phyloP scores from a whole-genome alignment of 2,888 invertebrate species.

The Horisme vitalbata region DNA sequence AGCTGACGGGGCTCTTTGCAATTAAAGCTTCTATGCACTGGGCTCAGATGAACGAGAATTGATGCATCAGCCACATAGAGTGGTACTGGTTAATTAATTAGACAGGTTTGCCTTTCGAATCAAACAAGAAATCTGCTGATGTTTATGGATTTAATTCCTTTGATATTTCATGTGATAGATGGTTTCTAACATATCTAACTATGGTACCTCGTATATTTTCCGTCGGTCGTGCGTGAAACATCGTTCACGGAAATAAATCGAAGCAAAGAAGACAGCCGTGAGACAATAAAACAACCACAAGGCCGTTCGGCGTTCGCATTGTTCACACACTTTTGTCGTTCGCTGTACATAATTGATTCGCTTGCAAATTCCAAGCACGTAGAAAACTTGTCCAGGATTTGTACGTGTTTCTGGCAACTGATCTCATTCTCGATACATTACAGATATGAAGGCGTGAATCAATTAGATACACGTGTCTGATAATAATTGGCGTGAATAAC shows the following conservation, averaged over 20 bases:
- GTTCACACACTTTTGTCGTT: slow-evolving; percentile 25
- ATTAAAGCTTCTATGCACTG: slow-evolving; percentile 66
- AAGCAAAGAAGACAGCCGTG: slow-evolving; percentile 20
- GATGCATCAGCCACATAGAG: slow-evolving; percentile 48
- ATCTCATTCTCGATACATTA: slow-evolving; percentile 53
- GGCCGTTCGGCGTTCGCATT: slow-evolving; percentile 15
- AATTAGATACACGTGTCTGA: slow-evolving; percentile 34
- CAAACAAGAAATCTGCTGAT: slow-evolving; percentile 6
- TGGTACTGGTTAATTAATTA: slow-evolving; percentile 46
- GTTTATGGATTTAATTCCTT: neutral
- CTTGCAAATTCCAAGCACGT: slow-evolving; percentile 65
- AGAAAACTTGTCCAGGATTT: slow-evolving; percentile 50
- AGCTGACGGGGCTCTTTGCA: slow-evolving; percentile 77
- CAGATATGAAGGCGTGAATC: slow-evolving; percentile 31
- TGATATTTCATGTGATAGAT: no score
- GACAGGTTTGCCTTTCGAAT: slow-evolving; percentile 20
- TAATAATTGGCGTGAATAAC: slow-evolving; percentile 19
- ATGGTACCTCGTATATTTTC: slow-evolving; percentile 4
- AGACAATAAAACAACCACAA: slow-evolving; percentile 24
- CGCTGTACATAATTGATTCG: slow-evolving; percentile 36
- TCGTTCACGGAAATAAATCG: slow-evolving; percentile 16
- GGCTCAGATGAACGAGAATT: slow-evolving; percentile 55
- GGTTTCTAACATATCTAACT: neutral
- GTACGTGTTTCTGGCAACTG: slow-evolving; percentile 45
- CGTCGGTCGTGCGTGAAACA: slow-evolving; percentile 13